These are phyloP conservation scores for Parauchenoglanis ngamensis DNA, from an alignment of 2,797 vertebrate species.

Conservation along the genomic window DNA sequence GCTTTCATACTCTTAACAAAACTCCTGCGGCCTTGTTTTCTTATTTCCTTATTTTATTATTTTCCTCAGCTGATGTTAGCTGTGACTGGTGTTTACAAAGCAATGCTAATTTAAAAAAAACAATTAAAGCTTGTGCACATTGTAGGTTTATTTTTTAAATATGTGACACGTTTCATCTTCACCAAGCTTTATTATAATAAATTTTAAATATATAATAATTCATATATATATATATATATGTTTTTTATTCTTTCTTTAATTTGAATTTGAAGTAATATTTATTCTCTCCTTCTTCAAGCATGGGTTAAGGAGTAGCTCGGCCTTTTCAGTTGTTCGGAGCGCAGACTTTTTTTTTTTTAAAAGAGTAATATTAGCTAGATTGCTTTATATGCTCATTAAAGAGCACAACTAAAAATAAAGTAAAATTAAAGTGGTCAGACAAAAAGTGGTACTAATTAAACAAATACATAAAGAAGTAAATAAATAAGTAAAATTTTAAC, in stretches of 20 bases:
- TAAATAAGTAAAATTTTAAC: background rate
- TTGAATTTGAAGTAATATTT: background rate
- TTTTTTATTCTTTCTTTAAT: background rate
- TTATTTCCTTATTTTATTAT: background rate
- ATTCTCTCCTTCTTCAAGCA: background rate
- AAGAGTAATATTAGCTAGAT: background rate
- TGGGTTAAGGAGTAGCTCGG: background rate
- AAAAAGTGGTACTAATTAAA: background rate
- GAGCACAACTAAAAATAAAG: background rate
- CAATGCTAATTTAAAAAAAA: background rate
- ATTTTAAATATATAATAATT: too few relatives aligned
- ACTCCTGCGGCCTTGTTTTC: conserved; percentile 42
- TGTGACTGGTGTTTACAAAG: background rate
- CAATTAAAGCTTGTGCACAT: background rate
- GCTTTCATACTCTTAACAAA: conserved; percentile 85
- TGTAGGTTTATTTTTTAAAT: background rate
- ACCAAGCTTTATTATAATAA: background rate
- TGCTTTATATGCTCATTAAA: background rate
- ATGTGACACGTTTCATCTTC: background rate
- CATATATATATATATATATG: too few relatives aligned
- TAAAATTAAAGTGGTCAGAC: background rate
- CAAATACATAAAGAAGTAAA: background rate
- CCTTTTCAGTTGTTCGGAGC: background rate
- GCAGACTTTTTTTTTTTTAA: background rate
- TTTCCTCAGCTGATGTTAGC: background rate